Evolutionary conservation across 2,113 vertebrate species (phyloP).

Genomic region (Bos indicus): DNA sequence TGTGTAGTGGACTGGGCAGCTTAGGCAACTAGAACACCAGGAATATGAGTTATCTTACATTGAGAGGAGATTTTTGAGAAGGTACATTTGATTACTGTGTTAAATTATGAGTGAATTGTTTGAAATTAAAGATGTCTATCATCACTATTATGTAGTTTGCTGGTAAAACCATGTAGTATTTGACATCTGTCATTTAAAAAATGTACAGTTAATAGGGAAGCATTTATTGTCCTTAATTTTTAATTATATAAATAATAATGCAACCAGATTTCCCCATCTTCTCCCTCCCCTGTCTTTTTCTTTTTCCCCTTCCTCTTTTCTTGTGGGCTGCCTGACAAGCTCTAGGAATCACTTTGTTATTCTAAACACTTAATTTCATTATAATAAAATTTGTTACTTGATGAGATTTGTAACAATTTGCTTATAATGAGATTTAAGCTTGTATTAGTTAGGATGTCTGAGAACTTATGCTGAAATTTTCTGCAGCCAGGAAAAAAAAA

Average conservation of each 20-base stretch:
- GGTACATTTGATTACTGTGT: neutral
- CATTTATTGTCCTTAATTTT: neutral
- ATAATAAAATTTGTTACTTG: neutral
- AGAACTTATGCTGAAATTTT: neutral
- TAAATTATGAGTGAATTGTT: neutral
- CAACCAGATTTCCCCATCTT: neutral
- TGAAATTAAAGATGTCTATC: neutral
- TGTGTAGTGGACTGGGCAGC: neutral
- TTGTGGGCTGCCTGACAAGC: neutral
- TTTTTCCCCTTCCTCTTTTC: neutral
- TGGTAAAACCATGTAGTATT: neutral
- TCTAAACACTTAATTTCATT: neutral
- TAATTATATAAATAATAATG: neutral
- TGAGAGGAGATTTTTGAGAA: neutral
- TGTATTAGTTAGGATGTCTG: neutral
- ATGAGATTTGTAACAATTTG: neutral
- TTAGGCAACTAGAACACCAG: neutral
- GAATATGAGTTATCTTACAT: neutral
- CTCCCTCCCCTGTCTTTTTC: neutral
- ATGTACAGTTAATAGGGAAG: neutral
- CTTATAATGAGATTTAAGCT: neutral
- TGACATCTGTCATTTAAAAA: neutral
- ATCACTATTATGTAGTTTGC: neutral
- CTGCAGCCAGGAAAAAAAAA: neutral
- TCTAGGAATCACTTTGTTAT: neutral